Evolutionary conservation across 1,140 invertebrate species (phyloP).

Genomic region (Microplitis demolitor): DNA sequence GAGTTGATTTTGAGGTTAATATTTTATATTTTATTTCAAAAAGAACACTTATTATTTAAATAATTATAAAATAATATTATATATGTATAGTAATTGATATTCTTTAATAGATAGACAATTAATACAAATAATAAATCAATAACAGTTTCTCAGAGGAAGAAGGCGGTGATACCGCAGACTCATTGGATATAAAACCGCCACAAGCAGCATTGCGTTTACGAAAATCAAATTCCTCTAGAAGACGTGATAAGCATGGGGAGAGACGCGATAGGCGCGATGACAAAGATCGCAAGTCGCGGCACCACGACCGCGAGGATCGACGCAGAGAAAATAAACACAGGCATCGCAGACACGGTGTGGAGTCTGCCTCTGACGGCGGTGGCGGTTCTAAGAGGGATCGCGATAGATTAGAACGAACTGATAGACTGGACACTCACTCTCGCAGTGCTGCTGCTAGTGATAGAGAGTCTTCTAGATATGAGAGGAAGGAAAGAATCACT

Average conservation of each 20-base stretch:
- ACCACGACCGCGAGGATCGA: conserved; percentile 59
- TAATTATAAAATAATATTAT: not conserved
- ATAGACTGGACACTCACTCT: conserved; percentile 43
- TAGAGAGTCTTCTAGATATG: conserved; percentile 57
- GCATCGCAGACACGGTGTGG: conserved; percentile 48
- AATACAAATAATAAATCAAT: too few relatives aligned
- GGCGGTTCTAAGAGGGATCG: conserved; percentile 47
- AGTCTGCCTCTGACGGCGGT: conserved; percentile 16
- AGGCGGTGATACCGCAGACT: conserved; percentile 73
- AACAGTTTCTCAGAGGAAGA: conserved; percentile 72
- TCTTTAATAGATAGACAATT: too few relatives aligned
- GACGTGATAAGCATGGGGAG: conserved; percentile 60
- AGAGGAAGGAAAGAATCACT: conserved; percentile 65
- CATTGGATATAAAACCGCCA: conserved; percentile 88
- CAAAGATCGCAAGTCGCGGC: conserved; percentile 62
- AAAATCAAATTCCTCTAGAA: conserved; percentile 49
- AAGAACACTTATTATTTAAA: not conserved
- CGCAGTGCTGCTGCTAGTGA: conserved; percentile 31
- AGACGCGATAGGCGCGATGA: conserved; percentile 64
- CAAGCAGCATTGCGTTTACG: conserved; percentile 70
- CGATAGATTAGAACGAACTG: conserved; percentile 46
- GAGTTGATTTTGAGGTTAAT: conserved; percentile 33
- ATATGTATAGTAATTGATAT: not conserved
- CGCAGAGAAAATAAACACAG: conserved; percentile 54
- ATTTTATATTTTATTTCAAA: not conserved